These are phyloP conservation scores for Meiosimyza platycephala DNA, from an alignment of 2,888 invertebrate genomes.

Conservation along the genomic window DNA sequence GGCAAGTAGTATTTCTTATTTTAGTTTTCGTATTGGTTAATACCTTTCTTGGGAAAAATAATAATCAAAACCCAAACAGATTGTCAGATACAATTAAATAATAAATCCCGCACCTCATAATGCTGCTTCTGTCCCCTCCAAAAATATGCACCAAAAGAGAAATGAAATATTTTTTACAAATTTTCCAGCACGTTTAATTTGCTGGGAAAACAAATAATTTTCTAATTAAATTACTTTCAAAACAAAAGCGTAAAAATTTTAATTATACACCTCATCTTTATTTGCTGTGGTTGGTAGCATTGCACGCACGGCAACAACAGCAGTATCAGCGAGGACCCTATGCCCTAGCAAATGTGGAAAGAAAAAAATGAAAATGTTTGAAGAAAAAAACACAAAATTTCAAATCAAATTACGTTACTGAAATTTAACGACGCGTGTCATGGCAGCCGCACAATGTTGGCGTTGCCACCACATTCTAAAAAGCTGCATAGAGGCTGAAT, in stretches of 20 bases:
- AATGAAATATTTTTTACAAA: neutral
- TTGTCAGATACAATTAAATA: too few species aligned
- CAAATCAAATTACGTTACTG: constrained; percentile 54
- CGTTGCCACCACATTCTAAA: constrained; percentile 35
- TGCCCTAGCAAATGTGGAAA: neutral
- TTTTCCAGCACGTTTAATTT: constrained; percentile 30
- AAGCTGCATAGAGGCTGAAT: constrained; percentile 24
- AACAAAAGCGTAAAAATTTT: constrained; percentile 58
- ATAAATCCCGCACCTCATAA: too few species aligned
- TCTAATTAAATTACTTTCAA: constrained; percentile 57
- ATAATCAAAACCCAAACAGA: too few species aligned
- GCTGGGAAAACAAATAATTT: constrained; percentile 56
- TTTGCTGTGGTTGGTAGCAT: constrained; percentile 42
- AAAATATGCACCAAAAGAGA: too few species aligned
- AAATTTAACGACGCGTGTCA: constrained; percentile 49
- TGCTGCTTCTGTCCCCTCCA: too few species aligned
- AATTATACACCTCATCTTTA: constrained; percentile 63
- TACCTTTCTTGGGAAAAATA: too few species aligned
- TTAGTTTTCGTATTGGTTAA: too few species aligned
- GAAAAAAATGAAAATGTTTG: neutral
- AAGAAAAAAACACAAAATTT: constrained; percentile 22
- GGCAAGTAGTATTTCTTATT: too few species aligned
- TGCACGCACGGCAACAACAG: constrained; percentile 2
- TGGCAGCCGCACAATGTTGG: constrained; percentile 27
- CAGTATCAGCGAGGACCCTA: neutral